These are phyloP conservation scores for Myopa testacea DNA, from an alignment of 2,888 invertebrate genomes.

Conservation along the genomic window DNA sequence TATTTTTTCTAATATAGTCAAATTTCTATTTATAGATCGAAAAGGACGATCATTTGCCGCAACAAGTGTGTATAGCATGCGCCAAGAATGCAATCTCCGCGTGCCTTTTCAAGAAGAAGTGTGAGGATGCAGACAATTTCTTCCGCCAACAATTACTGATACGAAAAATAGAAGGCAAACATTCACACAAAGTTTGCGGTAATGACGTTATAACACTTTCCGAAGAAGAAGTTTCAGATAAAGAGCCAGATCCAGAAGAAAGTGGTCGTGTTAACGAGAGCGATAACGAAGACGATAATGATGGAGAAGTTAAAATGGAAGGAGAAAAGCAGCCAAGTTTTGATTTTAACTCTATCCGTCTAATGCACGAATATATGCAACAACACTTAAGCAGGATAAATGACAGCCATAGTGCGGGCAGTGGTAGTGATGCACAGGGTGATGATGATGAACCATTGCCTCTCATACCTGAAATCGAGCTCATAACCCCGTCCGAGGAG, in stretches of 20 bases:
- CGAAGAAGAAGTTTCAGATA: slow-evolving; percentile 46
- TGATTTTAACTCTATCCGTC: slow-evolving; percentile 61
- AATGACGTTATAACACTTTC: slow-evolving; percentile 47
- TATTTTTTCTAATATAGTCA: background rate
- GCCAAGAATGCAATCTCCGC: slow-evolving; percentile 65
- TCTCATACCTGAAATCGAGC: slow-evolving; percentile 66
- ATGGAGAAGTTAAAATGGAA: slow-evolving; percentile 52
- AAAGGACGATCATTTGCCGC: slow-evolving; percentile 64
- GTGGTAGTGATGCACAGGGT: slow-evolving; percentile 51
- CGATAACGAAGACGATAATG: slow-evolving; percentile 46
- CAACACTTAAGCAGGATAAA: slow-evolving; percentile 61
- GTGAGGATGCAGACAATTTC: slow-evolving; percentile 67
- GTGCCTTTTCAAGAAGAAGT: slow-evolving; percentile 66
- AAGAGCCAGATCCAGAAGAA: slow-evolving; percentile 31
- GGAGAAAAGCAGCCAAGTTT: slow-evolving; percentile 48
- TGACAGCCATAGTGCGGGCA: slow-evolving; percentile 45
- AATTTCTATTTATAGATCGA: slow-evolving; percentile 57
- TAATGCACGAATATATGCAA: slow-evolving; percentile 66
- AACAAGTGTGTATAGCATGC: slow-evolving; percentile 65
- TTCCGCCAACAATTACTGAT: slow-evolving; percentile 65
- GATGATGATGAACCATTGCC: slow-evolving; percentile 65
- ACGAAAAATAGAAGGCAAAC: slow-evolving; percentile 58
- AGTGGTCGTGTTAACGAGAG: slow-evolving; percentile 25
- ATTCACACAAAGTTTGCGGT: slow-evolving; percentile 25
- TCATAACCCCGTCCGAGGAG: slow-evolving; percentile 64